Conservation (phyloP, 2,888 invertebrate species). For the Microctonus brassicae region DNA sequence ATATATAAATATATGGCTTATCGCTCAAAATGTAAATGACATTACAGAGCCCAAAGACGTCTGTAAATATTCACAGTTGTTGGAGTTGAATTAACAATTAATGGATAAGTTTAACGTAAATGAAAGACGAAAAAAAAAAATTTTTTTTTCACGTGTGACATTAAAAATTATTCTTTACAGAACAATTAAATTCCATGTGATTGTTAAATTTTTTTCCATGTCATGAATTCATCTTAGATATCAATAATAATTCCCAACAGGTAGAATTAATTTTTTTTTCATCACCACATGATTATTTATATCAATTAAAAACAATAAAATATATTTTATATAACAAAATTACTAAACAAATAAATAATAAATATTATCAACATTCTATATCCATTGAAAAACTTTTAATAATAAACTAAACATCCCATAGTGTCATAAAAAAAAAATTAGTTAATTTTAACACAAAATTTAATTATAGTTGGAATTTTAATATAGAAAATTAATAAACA, state of each 20-base stretch:
- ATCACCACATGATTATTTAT: no score
- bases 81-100: slow-evolving; percentile 65
- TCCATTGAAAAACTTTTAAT: no score
- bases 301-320: no score
- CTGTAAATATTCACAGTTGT: slow-evolving; percentile 51
- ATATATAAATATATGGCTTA: slow-evolving; percentile 39
- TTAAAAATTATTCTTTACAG: not conserved
- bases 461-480: no score
- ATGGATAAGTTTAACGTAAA: slow-evolving; percentile 26
- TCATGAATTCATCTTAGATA: not conserved
- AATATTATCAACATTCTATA: no score
- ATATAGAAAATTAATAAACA: no score
- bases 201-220: not conserved
- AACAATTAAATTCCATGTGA: not conserved
- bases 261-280: no score
- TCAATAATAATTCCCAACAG: not conserved
- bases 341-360: no score
- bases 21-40: slow-evolving; percentile 64
- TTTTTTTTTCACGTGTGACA: not conserved
- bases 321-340: no score
- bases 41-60: slow-evolving; percentile 62
- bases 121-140: not conserved
- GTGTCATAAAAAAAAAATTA: no score
- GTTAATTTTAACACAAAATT: no score
- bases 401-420: no score